Evolutionary conservation across 2,797 vertebrate genomes (phyloP), one percentile per base, ranked within the genome.

Genomic region (Enteromius anoplus): DNA sequence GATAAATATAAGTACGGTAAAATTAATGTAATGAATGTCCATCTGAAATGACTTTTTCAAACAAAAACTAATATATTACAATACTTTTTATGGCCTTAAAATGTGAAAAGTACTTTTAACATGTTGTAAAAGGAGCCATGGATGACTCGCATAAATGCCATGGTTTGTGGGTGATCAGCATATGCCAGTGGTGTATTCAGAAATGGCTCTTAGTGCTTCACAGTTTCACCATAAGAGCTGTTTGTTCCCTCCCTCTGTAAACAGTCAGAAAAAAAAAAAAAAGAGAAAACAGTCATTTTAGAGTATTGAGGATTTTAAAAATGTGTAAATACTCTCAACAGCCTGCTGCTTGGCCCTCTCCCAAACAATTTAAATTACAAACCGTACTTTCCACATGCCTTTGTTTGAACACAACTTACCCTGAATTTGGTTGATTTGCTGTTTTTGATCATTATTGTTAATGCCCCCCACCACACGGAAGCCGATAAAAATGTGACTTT

Each of bases 111-210:
- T 71, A 71, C 23, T 47, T 71, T 23, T 69, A 47, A 47, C 23
- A 37, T 15, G 14, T n/a, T 51, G 47, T 17, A 32, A 23, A 58
- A 55, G 23, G 9, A 80, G 23, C 3, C 49, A 26, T 40, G 23
- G n/a, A 45, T 45, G 21, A 11, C 51, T 62, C 62, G 37, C 40
- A 21, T 21, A n/a, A 70, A 60, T 80, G 2, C 15, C 26, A 60
- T 64, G 84, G 55, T 85, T 64, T 29, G 78, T 84, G 45, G 72
- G 79, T 84, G 83, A 81, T 60, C 86, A 86, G 55, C 8, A 69
- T 65, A 66, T 86, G 85, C 85, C 82, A 87, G 70, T 65, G 76
- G 83, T 86, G 83, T 88, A 90, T 90, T 89, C 89, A 85, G 65
- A 66, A 76, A 81, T 32, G 32, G 71, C 87, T 87, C 85, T 55